Conservation (phyloP, 1,140 invertebrate species). For the Fopius arisanus region DNA sequence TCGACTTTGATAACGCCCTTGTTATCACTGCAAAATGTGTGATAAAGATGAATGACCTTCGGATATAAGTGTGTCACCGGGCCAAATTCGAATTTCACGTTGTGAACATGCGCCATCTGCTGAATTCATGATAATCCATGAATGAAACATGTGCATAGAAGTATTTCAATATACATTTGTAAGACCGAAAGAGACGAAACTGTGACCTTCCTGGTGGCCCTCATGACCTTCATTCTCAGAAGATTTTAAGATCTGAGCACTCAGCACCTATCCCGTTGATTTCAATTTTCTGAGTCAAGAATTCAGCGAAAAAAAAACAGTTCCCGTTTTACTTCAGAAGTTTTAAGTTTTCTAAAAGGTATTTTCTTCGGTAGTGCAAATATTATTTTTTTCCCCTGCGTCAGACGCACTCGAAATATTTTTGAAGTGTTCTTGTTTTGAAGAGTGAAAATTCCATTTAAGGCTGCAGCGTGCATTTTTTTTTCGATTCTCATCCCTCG, state of each 20-base stretch:
- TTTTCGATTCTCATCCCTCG: no score
- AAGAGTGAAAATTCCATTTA: no score
- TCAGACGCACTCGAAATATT: no score
- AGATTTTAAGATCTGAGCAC: background rate
- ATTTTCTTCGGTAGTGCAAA: no score
- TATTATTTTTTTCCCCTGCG: no score
- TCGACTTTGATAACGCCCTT: no score
- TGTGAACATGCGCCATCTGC: background rate
- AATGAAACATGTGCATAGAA: background rate
- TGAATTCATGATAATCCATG: background rate
- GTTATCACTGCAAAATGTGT: no score
- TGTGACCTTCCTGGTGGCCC: constrained; percentile 24
- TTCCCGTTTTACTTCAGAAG: no score
- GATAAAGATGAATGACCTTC: background rate
- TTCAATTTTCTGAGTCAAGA: background rate
- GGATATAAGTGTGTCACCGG: background rate
- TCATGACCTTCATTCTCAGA: constrained; percentile 24
- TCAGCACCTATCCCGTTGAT: background rate
- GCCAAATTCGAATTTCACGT: background rate
- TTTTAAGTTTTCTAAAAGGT: no score
- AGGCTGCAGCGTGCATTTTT: no score
- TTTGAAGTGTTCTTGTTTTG: no score
- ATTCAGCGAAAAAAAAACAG: background rate
- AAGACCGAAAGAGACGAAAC: constrained; percentile 12
- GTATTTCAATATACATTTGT: background rate